These are phyloP conservation scores for Sycophila texana DNA, from an alignment of 2,888 invertebrate genomes.

Conservation along the genomic window DNA sequence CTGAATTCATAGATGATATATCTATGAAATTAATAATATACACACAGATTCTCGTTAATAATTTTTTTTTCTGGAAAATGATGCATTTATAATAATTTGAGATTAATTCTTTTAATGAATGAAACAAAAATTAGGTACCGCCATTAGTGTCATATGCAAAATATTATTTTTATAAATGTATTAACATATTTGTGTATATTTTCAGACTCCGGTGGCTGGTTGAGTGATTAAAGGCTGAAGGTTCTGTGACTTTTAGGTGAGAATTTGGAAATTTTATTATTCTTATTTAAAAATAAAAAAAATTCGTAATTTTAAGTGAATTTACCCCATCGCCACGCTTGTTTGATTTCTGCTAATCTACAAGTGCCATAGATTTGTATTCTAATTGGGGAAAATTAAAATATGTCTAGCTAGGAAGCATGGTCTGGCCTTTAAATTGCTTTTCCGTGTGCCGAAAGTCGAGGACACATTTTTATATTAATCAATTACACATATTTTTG, in stretches of 20 bases:
- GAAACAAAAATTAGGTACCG: neutral
- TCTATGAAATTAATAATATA: conserved; percentile 3
- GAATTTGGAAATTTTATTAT: neutral
- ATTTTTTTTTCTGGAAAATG: too few species aligned
- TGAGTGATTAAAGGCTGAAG: conserved; percentile 18
- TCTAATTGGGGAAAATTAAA: conserved; percentile 49
- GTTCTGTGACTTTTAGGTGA: conserved; percentile 42
- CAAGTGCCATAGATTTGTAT: conserved; percentile 50
- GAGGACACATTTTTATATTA: conserved; percentile 30
- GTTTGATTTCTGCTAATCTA: conserved; percentile 40
- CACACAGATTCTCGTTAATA: neutral
- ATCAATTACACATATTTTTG: too few species aligned
- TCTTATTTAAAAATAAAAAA: conserved; percentile 12
- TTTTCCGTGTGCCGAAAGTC: conserved; percentile 51
- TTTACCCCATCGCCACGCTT: conserved; percentile 53
- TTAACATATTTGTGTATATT: conserved; percentile 47
- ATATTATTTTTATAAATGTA: conserved; percentile 4
- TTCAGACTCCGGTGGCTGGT: conserved; percentile 57
- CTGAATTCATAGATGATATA: neutral
- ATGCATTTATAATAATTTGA: too few species aligned
- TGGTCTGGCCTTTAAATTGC: conserved; percentile 40
- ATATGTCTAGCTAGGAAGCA: conserved; percentile 53
- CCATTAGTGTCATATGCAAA: neutral
- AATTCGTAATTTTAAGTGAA: conserved; percentile 14
- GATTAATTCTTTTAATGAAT: neutral